Evolutionary conservation across 2,888 invertebrate species (phyloP).

Genomic region (Tubulanus polymorphus): DNA sequence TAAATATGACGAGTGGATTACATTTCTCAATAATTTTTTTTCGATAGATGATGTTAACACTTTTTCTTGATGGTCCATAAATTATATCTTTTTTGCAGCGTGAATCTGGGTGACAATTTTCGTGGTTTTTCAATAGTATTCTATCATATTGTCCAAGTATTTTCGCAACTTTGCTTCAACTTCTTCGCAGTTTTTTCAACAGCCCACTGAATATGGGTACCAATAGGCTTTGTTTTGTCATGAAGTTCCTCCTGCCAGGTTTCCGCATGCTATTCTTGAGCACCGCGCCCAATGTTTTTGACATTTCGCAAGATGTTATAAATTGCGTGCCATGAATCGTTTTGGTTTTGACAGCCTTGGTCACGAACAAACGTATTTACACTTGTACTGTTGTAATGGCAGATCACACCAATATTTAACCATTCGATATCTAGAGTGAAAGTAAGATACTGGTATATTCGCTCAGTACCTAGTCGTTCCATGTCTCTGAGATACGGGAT

Average conservation of each 20-base stretch:
- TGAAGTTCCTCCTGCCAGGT: not conserved
- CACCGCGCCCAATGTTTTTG: not conserved
- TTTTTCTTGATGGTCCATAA: not conserved
- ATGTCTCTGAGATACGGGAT: not conserved
- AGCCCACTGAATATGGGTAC: not conserved
- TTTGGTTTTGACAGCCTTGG: too few relatives aligned
- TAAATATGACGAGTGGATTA: too few relatives aligned
- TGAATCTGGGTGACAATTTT: not conserved
- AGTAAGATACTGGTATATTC: too few relatives aligned
- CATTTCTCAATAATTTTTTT: too few relatives aligned
- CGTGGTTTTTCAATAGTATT: not conserved
- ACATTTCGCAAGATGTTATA: not conserved
- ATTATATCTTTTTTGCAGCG: not conserved
- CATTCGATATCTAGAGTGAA: too few relatives aligned
- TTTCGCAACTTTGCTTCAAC: not conserved
- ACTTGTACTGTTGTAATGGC: not conserved
- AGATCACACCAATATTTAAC: not conserved
- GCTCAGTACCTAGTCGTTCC: too few relatives aligned
- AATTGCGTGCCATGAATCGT: not conserved
- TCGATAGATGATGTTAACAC: too few relatives aligned
- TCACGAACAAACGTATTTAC: not conserved
- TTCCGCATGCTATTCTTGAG: not conserved
- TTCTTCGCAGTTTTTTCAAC: not conserved
- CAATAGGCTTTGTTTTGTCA: not conserved
- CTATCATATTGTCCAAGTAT: not conserved